Evolutionary conservation across 2,797 vertebrate genomes (phyloP).

Genomic region (Sylvia borin): DNA sequence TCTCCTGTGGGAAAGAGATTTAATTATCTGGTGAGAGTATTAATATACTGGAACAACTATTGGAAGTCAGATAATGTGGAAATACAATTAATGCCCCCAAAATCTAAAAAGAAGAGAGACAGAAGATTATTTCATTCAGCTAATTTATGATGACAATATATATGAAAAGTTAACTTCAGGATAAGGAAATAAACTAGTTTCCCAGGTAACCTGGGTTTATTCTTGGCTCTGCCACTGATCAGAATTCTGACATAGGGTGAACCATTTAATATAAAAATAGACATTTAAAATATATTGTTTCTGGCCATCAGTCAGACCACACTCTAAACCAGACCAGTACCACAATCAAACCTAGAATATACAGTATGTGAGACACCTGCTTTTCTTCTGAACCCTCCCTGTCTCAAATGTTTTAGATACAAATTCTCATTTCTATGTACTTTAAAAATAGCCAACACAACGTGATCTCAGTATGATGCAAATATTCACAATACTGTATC

Average conservation of each 20-base stretch:
- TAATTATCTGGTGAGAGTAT: background rate
- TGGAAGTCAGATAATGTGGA: background rate
- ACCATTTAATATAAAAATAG: background rate
- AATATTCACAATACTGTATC: background rate
- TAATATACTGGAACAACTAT: background rate
- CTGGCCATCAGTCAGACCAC: background rate
- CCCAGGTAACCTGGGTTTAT: background rate
- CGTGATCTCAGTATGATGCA: background rate
- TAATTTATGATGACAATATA: background rate
- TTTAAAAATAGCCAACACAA: background rate
- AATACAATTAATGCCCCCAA: background rate
- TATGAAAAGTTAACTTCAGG: background rate
- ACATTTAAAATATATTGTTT: background rate
- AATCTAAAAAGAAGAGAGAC: background rate
- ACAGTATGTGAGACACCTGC: background rate
- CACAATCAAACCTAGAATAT: background rate
- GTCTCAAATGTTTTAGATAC: background rate
- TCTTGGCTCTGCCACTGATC: background rate
- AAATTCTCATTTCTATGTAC: background rate
- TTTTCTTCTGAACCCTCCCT: background rate
- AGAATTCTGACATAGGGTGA: background rate
- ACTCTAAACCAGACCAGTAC: background rate
- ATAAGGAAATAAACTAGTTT: slow-evolving; percentile 28
- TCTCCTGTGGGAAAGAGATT: background rate
- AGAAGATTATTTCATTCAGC: background rate